These are phyloP conservation scores for Neopelma chrysocephalum DNA, from an alignment of 2,797 vertebrate species.

Conservation along the genomic window DNA sequence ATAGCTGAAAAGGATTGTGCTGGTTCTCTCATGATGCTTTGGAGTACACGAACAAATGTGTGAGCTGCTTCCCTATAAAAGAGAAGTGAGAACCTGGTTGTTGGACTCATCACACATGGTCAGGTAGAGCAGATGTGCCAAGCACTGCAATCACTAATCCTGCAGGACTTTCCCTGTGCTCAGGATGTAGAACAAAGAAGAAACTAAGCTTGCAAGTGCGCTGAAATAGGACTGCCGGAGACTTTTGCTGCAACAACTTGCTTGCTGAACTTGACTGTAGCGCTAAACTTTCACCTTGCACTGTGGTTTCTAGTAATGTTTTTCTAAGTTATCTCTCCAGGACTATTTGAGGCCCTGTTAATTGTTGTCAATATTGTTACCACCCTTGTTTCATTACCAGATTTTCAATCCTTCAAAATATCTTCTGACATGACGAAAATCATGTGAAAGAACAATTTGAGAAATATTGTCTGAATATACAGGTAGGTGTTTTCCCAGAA, in stretches of 20 bases:
- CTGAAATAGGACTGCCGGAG: neutral
- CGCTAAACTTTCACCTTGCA: neutral
- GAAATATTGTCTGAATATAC: neutral
- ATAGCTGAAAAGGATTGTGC: neutral
- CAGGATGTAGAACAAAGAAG: neutral
- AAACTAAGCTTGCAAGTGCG: neutral
- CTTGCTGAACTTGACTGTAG: neutral
- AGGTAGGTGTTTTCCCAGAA: neutral
- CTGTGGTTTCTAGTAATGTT: neutral
- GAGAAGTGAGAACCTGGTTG: neutral
- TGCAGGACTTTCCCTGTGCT: neutral
- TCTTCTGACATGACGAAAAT: neutral
- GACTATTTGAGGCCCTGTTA: neutral
- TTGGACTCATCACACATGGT: fast-evolving
- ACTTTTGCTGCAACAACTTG: neutral
- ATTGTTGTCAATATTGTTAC: neutral
- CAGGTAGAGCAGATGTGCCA: fast-evolving
- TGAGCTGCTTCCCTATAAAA: neutral
- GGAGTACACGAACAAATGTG: neutral
- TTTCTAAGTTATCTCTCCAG: neutral
- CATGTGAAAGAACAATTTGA: neutral
- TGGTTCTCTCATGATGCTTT: neutral
- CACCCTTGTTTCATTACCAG: neutral
- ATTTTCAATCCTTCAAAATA: neutral
- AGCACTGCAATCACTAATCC: neutral